Conservation (phyloP, 2,797 vertebrate genomes). For the Tolypeutes matacus region DNA sequence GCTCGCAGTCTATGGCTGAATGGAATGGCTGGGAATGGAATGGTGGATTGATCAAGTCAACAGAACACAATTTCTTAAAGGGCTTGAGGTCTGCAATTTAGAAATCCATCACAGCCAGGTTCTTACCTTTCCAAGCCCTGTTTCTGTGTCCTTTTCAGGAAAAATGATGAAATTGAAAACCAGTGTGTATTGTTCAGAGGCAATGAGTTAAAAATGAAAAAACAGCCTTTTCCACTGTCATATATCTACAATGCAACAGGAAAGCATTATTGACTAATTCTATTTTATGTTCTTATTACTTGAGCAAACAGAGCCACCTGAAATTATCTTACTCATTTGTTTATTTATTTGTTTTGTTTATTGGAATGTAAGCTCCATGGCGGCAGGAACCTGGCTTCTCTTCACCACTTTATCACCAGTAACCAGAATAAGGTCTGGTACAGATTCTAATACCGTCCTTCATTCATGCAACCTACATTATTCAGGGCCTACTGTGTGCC, state of each 20-base stretch:
- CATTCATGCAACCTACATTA: neutral
- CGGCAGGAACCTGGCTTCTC: neutral
- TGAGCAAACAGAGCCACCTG: neutral
- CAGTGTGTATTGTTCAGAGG: neutral
- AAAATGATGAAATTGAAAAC: slow-evolving; percentile 4
- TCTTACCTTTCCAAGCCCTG: neutral
- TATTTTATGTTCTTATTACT: neutral
- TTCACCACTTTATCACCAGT: neutral
- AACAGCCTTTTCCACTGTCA: neutral
- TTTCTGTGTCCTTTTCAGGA: slow-evolving; percentile 23
- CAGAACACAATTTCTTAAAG: neutral
- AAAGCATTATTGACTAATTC: neutral
- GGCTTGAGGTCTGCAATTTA: neutral
- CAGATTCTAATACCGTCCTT: neutral
- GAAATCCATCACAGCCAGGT: neutral
- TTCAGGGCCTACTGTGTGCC: neutral
- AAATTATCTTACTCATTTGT: neutral
- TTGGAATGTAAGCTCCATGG: neutral
- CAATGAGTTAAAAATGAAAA: slow-evolving; percentile 23
- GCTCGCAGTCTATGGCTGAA: neutral
- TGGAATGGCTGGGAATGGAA: neutral
- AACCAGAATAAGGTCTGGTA: neutral
- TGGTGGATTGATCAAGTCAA: neutral
- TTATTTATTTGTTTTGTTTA: slow-evolving; percentile 28
- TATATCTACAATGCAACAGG: neutral